Base-by-base conservation (phyloP, 2,113 vertebrate genomes). In the Gasterosteus nipponicus region DNA sequence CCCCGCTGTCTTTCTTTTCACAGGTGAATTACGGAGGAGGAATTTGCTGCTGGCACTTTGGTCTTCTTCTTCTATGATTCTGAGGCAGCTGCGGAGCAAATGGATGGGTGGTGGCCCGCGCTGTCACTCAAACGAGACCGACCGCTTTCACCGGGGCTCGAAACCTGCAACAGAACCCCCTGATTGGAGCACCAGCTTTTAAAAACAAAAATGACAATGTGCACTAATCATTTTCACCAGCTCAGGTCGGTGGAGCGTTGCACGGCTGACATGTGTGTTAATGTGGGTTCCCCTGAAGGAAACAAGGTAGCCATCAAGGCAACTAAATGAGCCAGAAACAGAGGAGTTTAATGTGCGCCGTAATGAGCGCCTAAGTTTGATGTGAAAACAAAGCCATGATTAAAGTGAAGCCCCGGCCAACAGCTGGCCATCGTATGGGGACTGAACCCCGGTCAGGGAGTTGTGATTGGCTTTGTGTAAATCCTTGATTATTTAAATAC, bases 311-410 rank as follows among this genome's bases (percentile, higher is more conserved):
- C 80, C 81, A 80, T 79, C 76, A 69, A 67, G 69, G 47, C 71
- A 76, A 18, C 42, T 82, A 86, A 90, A 90, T 89, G 86, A 90
- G 80, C 44, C 53, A 42, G 69, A 84, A 81, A 84, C 73, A 79
- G 85, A 89, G 3, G 78, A 47, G 58, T 77, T 80, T 84, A 65
- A 87, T 87, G 83, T 82, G 73, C 69, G 53, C 66, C 66, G 42
- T 82, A 68, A 86, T 85, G 73, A 65, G 51, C 39, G 44, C 74
- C 47, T 66, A 19, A 78, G 82, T 85, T 87, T 77, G 75, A 90
- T 82, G 80, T 72, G 83, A 85, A 91, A 90, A 89, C 89, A 87
- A 90, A 90, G 29, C 67, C 54, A 7, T 77, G 84, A 87, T 86
- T 89, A 85, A 89, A 89, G 86, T 78, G 73, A 81, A 79, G 82